A percentile compares a stretch with the other conserved stretches of the same genome.
These are phyloP conservation scores for Harpagoxenus sublaevis DNA, from an alignment of 2,888 invertebrate genomes.

Conservation along the genomic window DNA sequence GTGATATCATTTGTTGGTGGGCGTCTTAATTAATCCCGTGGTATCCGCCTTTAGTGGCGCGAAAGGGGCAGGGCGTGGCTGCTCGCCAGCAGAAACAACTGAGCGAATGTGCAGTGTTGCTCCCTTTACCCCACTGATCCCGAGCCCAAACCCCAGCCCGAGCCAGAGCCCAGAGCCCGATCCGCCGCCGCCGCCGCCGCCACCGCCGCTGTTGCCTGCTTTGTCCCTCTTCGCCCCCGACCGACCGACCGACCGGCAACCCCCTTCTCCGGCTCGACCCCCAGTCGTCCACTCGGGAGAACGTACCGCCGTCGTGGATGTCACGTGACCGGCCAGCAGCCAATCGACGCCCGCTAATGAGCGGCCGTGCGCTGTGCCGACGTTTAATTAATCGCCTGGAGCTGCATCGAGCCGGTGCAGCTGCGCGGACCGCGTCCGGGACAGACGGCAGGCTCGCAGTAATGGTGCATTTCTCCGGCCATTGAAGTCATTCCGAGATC, in stretches of 20 bases:
- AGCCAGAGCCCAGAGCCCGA: constrained; percentile 38
- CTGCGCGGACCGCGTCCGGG: constrained; percentile 46
- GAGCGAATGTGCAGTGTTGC: constrained; percentile 77
- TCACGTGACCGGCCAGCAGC: constrained; percentile 81
- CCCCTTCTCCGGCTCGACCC: constrained; percentile 64
- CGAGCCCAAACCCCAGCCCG: constrained; percentile 39
- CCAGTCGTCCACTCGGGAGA: constrained; percentile 71
- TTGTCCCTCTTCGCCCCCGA: constrained; percentile 63
- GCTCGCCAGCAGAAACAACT: constrained; percentile 84
- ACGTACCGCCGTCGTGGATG: constrained; percentile 65
- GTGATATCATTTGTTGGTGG: constrained; percentile 84
- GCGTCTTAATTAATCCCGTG: constrained; percentile 85
- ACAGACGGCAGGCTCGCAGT: neutral
- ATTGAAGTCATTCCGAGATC: neutral
- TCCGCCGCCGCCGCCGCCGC: constrained; percentile 47
- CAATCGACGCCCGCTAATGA: constrained; percentile 85
- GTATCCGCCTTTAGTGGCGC: constrained; percentile 84
- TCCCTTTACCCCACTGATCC: constrained; percentile 72
- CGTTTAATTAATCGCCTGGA: constrained; percentile 74
- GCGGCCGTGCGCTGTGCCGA: constrained; percentile 68
- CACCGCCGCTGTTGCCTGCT: constrained; percentile 38
- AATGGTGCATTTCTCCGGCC: neutral
- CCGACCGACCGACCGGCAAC: constrained; percentile 61
- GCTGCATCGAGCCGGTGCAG: constrained; percentile 53
- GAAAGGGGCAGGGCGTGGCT: constrained; percentile 85